phyloP scores from a whole-genome alignment of 2,113 vertebrate species.

The Dascyllus trimaculatus region DNA sequence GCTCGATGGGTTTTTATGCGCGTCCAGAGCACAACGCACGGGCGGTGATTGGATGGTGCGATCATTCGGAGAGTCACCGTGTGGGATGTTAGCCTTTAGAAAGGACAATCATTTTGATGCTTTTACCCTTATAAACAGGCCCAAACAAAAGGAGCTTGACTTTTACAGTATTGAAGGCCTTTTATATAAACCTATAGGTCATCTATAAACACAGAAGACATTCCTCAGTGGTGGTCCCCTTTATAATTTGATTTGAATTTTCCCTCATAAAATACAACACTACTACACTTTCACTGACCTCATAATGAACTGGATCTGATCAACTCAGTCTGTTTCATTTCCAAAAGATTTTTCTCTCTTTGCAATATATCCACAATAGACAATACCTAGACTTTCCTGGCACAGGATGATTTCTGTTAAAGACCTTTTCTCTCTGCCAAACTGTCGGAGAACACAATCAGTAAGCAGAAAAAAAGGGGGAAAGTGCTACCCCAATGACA shows the following conservation, averaged over 20 bases:
- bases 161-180: slow-evolving; percentile 2
- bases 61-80: slow-evolving; percentile 13
- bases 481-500: not conserved
- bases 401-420: slow-evolving; percentile 25
- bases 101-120: slow-evolving; percentile 22
- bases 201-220: not conserved
- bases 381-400: slow-evolving; percentile 19
- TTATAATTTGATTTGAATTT: not conserved
- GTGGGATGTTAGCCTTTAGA: slow-evolving; percentile 36
- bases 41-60: slow-evolving; percentile 17
- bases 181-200: not conserved
- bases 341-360: not conserved
- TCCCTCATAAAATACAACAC: not conserved
- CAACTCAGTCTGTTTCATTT: slow-evolving; percentile 4
- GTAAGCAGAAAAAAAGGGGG: not conserved
- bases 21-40: slow-evolving; percentile 26
- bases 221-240: not conserved
- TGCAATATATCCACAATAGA: slow-evolving; percentile 14
- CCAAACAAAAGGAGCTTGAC: slow-evolving; percentile 20
- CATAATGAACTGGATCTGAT: slow-evolving; percentile 9
- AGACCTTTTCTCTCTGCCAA: slow-evolving; percentile 21
- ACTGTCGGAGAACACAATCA: slow-evolving; percentile 12
- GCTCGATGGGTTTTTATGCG: slow-evolving; percentile 46
- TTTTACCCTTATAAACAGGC: slow-evolving; percentile 27
- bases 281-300: not conserved